Conservation (phyloP, 2,888 invertebrate genomes). For the Dorcus parallelipipedus region DNA sequence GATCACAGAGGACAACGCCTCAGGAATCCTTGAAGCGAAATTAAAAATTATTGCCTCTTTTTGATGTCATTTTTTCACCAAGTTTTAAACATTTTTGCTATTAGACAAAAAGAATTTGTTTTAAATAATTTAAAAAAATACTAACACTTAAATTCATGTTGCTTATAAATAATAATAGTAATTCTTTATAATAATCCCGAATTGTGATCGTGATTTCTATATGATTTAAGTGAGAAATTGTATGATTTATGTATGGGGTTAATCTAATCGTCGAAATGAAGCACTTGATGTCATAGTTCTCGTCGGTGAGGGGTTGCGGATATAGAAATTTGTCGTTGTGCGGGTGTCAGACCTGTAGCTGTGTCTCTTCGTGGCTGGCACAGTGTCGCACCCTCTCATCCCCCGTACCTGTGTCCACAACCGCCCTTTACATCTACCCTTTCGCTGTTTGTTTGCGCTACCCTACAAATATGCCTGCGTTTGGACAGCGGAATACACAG, state of each 20-base stretch:
- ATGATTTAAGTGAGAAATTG: slow-evolving; percentile 10
- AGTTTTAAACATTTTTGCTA: no score
- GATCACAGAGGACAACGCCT: no score
- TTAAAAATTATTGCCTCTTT: no score
- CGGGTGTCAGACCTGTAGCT: slow-evolving; percentile 33
- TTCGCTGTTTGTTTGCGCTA: slow-evolving; percentile 15
- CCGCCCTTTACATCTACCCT: slow-evolving; percentile 15
- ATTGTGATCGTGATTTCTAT: no score
- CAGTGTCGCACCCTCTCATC: slow-evolving; percentile 30
- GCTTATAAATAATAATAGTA: no score
- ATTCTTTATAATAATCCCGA: no score
- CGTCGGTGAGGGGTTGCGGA: slow-evolving; percentile 17
- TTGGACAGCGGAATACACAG: slow-evolving; percentile 4
- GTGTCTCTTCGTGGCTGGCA: slow-evolving; percentile 30
- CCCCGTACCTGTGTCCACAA: slow-evolving; percentile 6
- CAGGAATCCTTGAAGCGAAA: no score
- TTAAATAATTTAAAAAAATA: no score
- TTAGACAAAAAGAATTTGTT: no score
- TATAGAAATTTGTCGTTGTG: slow-evolving; percentile 28
- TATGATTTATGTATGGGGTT: slow-evolving; percentile 14
- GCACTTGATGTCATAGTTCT: slow-evolving; percentile 14
- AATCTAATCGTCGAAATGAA: slow-evolving; percentile 15
- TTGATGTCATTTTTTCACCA: no score
- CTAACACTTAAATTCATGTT: no score
- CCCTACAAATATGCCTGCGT: slow-evolving; percentile 13